These are phyloP conservation scores for Aplodontia rufa DNA, from an alignment of 2,113 vertebrate species.

Conservation along the genomic window DNA sequence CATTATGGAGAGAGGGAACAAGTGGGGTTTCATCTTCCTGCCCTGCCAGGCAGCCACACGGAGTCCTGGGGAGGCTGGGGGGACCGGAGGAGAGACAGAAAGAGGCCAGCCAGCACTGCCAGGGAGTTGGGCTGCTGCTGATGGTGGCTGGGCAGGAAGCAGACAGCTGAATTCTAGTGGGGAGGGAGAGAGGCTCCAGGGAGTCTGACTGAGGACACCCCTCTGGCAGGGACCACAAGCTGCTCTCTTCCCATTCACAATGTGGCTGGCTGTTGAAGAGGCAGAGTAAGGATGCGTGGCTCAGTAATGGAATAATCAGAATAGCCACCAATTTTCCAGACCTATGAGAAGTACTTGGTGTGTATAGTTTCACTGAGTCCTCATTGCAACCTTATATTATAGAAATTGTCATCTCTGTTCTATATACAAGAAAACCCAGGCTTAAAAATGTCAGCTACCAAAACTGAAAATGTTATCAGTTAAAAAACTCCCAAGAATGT, in stretches of 20 bases:
- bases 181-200: not conserved
- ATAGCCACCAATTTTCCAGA: not conserved
- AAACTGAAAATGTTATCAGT: not conserved
- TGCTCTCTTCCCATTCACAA: not conserved
- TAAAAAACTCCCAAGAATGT: not conserved
- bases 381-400: not conserved
- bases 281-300: not conserved
- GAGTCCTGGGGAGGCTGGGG: not conserved
- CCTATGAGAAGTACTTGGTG: not conserved
- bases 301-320: not conserved
- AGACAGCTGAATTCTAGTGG: not conserved
- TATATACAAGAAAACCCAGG: not conserved
- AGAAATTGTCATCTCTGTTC: not conserved
- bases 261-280: not conserved
- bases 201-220: not conserved
- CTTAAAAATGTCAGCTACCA: not conserved
- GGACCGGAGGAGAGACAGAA: not conserved
- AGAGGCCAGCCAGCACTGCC: not conserved
- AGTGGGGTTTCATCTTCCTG: conserved; percentile 63
- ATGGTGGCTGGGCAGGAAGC: not conserved
- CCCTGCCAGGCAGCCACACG: not conserved
- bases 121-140: not conserved
- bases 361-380: not conserved
- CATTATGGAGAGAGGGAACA: conserved; percentile 53
- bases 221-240: not conserved